These are phyloP conservation scores for Antedon bifida DNA, from an alignment of 35 echinoderm and acorn worm genomes.

Conservation along the genomic window DNA sequence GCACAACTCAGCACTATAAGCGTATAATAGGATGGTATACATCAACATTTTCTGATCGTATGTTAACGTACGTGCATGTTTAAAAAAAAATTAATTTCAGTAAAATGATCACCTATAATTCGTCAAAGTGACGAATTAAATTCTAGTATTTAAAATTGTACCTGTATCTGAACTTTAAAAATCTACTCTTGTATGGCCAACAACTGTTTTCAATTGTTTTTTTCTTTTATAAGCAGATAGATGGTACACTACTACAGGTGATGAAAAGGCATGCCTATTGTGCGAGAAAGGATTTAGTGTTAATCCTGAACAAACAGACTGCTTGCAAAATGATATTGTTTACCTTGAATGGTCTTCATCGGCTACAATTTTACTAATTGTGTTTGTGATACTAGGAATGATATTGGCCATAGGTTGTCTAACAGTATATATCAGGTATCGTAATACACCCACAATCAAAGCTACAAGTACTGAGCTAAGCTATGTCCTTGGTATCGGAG, in stretches of 20 bases:
- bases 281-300: constrained; percentile 31
- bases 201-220: not conserved
- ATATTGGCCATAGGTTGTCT: constrained; percentile 12
- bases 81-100: too few relatives aligned
- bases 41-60: too few relatives aligned
- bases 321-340: constrained; percentile 27
- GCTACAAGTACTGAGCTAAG: constrained; percentile 90
- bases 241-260: constrained; percentile 25
- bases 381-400: constrained; percentile 27
- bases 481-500: constrained; percentile 47
- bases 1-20: too few relatives aligned
- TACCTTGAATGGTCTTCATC: constrained; percentile 33
- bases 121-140: too few relatives aligned
- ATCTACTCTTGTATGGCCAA: too few relatives aligned
- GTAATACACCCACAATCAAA: constrained; percentile 66
- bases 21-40: too few relatives aligned
- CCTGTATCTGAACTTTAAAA: too few relatives aligned
- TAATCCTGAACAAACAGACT: constrained; percentile 30
- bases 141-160: too few relatives aligned
- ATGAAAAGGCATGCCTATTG: constrained; percentile 21
- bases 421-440: constrained; percentile 28
- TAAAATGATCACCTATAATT: too few relatives aligned
- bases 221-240: constrained; percentile 19
- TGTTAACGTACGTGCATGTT: too few relatives aligned
- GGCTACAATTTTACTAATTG: constrained; percentile 18